phyloP scores from a whole-genome alignment of 2,888 invertebrate species.

The Phaedon cochleariae region DNA sequence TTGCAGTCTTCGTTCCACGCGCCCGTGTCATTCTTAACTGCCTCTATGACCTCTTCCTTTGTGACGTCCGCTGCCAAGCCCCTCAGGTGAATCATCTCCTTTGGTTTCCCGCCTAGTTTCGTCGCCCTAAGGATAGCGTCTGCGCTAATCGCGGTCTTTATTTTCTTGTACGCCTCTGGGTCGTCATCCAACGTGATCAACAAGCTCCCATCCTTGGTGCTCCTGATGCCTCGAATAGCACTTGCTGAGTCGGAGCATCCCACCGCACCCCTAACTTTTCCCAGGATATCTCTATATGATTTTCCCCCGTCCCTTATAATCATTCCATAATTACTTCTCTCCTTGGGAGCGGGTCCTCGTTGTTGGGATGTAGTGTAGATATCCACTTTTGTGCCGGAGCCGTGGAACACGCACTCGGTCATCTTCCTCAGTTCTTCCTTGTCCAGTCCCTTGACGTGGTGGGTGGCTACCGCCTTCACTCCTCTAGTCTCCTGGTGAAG shows the following conservation, averaged over 20 bases:
- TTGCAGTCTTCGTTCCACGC: no score
- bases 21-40: no score
- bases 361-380: no score
- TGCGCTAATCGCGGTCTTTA: background rate
- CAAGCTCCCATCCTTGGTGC: background rate
- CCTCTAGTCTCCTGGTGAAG: background rate
- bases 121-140: background rate
- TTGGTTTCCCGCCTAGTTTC: background rate
- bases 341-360: no score
- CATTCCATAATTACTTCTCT: no score
- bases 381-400: background rate
- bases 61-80: no score
- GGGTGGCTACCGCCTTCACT: background rate
- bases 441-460: background rate
- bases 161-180: background rate
- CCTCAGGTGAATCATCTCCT: no score
- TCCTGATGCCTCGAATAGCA: background rate
- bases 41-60: no score
- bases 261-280: background rate
- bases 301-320: no score
- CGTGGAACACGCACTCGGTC: background rate
- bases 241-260: background rate
- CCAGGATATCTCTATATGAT: background rate
- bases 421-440: background rate
- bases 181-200: background rate